Base-by-base conservation (phyloP, 2,113 vertebrate genomes). In the Uria aalge region DNA sequence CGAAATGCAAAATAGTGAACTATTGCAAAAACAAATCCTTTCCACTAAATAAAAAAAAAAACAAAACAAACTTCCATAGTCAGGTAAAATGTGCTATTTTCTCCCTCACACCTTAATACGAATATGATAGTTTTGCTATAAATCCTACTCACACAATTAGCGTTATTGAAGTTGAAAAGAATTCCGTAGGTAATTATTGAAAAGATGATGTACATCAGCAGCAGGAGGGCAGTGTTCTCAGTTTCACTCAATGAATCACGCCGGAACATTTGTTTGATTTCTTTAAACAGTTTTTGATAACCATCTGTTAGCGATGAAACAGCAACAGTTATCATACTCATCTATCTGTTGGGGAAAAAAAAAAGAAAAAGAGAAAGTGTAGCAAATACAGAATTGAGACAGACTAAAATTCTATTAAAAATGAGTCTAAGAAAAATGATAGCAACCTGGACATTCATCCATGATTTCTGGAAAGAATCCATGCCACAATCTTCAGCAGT, bases 221-320 rank as follows among this genome's bases (percentile, higher is more conserved):
- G 74, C 60, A 81, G 87, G 53, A 92, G 56, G 55, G 69, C 63
- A 83, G 15, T 32, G n/a, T 85, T 94, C 77, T 95, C 47, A 85
- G 40, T 81, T 95, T 92, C 67, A 81, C 53, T 90, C 66, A 93
- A 43, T 87, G 64, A 96, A 92, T 94, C 30, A 72, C 0, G 5
- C 22, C 68, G 47, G 55, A 94, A 95, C 59, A 50, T 88, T 96
- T 63, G 36, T 90, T 95, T 92, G 53, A 90, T 63, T 94, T 94
- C 76, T 89, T 96, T 74, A 85, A 96, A 90, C 50, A 86, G n/a
- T 55, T 90, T 95, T 95, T 97, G 41, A 93, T 93, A 92, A 74
- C 56, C 92, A 90, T 93, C 94, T 93, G 78, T 57, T 64, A 66
- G 45, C 48, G 43, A 83, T 91, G 48, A 77, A 91, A 96, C 34